Base-by-base conservation (phyloP, 2,888 invertebrate species). In the Zelleria hepariella region DNA sequence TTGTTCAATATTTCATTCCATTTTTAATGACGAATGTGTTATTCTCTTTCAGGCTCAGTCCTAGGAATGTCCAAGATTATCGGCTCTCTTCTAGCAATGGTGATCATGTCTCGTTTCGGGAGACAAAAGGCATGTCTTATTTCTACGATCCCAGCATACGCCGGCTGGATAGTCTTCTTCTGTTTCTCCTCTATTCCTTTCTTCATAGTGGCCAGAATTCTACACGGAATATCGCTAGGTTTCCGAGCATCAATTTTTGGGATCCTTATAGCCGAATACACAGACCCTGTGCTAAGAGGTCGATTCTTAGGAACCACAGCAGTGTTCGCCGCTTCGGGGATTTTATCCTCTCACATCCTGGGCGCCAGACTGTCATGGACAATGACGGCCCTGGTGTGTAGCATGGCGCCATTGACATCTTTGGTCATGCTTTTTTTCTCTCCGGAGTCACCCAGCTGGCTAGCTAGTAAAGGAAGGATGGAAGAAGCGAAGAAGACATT, bases 91-190 rank as follows among this genome's bases (percentile, higher is more conserved):
- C 2, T 15, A 2, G 10, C 32, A 15, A 10, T 42, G 32, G 32
- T 15, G 10, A 2, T 42, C 15, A 42, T 42, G 32, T 42, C 32
- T 10, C 10, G 32, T 15, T 42, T 42, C 4, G 32, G 32, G 4
- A 10, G 32, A 15, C 32, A 42, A 15, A 42, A 42, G 15, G 15
- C 32, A 10, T 10, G 10, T 42, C 32, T 42, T 10, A 42, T 42
- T 10, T 68, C 57, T 21, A 15, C 32, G 15, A 15, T 42, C 10
- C 32, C 32, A 42, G 32, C 32, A 42, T 15, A 15, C 10, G 32
- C 32, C 15, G 32, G 32, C 32, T 42, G 32, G 32, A 15, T 42
- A 10, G 15, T 42, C 32, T 42, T 15, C 15, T 42, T 10, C 32
- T 15, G 15, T 42, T 42, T 10, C 15, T 10, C 10, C 32, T 15